Base-by-base conservation (phyloP, 2,888 invertebrate species). In the Monoplex corrugatus region DNA sequence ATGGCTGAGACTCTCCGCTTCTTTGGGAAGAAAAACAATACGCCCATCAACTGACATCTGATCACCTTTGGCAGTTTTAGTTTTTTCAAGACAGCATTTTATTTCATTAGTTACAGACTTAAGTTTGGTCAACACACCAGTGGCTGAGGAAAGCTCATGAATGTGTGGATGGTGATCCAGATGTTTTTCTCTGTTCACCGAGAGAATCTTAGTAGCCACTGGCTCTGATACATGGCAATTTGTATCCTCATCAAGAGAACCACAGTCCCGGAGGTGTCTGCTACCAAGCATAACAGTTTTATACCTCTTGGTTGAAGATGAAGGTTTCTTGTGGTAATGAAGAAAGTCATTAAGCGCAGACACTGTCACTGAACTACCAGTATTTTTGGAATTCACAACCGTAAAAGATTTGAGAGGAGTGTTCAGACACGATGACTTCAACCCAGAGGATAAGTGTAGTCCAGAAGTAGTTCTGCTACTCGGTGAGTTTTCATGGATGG, bases 281-380 rank as follows among this genome's bases (percentile, higher is more conserved):
- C 86, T 86, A 3, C 86, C 68, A 28, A 86, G 43, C 86, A 68
- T 43, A 13, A 63, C 57, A 38, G 40, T 38, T 38, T 19, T 86
- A n/a, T 86, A 68, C 68, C 32, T 10, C 10, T 32, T 40, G 23
- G 68, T 43, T 40, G 86, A 86, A 28, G 32, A 5, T 5, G 86
- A 16, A 8, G 68, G 6, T 2, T 86, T 43, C 63, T 10, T 43
- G 32, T 2, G 13, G n/a, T 13, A 13, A 1, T 35, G 63, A 8
- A 57, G 43, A 43, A 68, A n/a, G 28, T 38, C 32, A 13, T 40
- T 68, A 28, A 43, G 16, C 10, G 6, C 78, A 6, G 78, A 43
- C 8, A 43, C 3, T 19, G 28, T 8, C 28, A 19, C 32, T 28
- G 1, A 0, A 43, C 40, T 10, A 23, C n/a, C 78, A 40, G 43